Evolutionary conservation across 2,797 vertebrate genomes (phyloP), one percentile per base, ranked within the genome.

Genomic region (Pangasius larnaudii): DNA sequence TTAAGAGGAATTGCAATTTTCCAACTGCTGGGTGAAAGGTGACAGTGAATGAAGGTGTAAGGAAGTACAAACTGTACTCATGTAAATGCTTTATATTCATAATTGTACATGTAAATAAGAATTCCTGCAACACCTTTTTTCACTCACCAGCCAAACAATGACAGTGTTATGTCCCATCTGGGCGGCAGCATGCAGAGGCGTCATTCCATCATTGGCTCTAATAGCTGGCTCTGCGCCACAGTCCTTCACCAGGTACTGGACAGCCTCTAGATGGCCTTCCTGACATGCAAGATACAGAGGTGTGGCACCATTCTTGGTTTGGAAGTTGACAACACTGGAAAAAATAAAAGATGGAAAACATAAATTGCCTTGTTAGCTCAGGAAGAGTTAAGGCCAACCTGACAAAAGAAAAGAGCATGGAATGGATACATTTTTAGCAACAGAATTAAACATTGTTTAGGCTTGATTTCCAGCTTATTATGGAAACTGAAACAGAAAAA

Each of bases 271-370:
- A 93, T 99, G 98, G 91, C 98, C 98, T 94, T 99, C 98, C 94
- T 99, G 98, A 96, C 98, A 99, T 90, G 98, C 98, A 96, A 99
- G 96, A 95, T 99, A 99, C 91, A 99, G 96, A 14, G 98, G 97
- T 46, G 98, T 99, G 97, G 98, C 98, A 97, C 98, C 98, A 0
- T 97, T 98, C 96, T 98, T 98, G 92, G 98, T 99, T 96, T 98
- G 98, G 92, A 96, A 95, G 93, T 98, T 97, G 93, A 99, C 96
- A 79, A 96, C 93, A 58, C 98, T 98, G 94, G 5, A 85, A 89
- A 90, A 90, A 90, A 88, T 16, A 90, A 88, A 11, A 85, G 88
- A 87, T n/a, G n/a, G 67, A 75, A 90, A 88, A 91, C n/a, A 81
- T 24, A 18, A 86, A 83, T 51, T 77, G 74, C 74, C 51, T 49